Percentiles rank a stretch among this genome's conserved stretches.
phyloP scores from a whole-genome alignment of 2,888 invertebrate genomes.

The Caenorhabditis sinica region DNA sequence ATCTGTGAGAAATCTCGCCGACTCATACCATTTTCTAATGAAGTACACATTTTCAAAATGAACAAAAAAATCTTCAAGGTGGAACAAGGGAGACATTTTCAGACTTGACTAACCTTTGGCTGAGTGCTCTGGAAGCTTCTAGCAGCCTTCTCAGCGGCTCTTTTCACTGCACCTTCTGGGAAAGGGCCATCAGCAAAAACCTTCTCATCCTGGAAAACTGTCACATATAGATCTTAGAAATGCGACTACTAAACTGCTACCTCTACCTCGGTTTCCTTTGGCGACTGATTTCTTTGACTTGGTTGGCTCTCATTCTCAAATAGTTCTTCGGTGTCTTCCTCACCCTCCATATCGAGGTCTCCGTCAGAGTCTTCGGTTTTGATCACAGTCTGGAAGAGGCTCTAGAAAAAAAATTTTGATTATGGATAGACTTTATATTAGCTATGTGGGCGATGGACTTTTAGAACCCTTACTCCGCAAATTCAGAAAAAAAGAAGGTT shows the following conservation, averaged over 20 bases:
- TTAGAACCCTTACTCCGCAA: no score
- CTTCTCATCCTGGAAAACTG: slow-evolving; percentile 67
- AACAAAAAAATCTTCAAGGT: neutral
- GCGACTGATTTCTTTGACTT: slow-evolving; percentile 61
- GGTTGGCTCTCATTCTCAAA: slow-evolving; percentile 69
- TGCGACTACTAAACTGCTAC: slow-evolving; percentile 24
- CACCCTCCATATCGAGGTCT: slow-evolving; percentile 75
- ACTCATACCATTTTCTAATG: neutral
- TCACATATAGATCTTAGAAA: neutral
- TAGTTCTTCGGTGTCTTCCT: slow-evolving; percentile 70
- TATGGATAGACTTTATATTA: neutral
- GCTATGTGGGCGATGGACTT: no score
- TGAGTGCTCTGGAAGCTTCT: slow-evolving; percentile 82
- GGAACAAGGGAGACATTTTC: no score
- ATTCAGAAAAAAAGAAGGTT: neutral
- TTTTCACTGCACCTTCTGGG: slow-evolving; percentile 82
- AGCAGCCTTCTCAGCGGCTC: slow-evolving; percentile 83
- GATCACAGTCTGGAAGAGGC: slow-evolving; percentile 63
- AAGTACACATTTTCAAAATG: slow-evolving; percentile 10
- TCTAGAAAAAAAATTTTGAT: slow-evolving; percentile 14
- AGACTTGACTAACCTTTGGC: slow-evolving; percentile 79
- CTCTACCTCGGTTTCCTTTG: slow-evolving; percentile 69
- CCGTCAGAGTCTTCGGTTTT: slow-evolving; percentile 77
- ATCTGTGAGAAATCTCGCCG: slow-evolving; percentile 13
- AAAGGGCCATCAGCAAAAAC: slow-evolving; percentile 73